Evolutionary conservation across 2,888 invertebrate species (phyloP), one percentile per base, ranked within the genome.

Genomic region (Sphaerophoria taeniata): DNA sequence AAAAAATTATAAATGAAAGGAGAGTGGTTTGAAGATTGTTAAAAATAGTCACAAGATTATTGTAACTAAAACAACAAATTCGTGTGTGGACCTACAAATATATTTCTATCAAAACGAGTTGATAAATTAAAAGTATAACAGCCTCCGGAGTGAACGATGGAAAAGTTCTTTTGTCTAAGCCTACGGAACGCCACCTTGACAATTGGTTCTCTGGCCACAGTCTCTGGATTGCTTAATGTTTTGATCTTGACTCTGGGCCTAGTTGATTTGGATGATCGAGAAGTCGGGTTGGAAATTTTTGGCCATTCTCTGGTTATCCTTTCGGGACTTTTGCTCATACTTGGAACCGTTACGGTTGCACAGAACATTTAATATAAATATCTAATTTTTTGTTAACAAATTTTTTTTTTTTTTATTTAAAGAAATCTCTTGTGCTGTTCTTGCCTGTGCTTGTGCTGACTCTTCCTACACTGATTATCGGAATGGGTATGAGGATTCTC

Each of bases 261-360:
- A 43, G 43, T 43, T 43, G 11, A 3, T 43, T 9, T 3, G 12
- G 12, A 9, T 9, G 43, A 7, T 9, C 9, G 12, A 6, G 3
- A 11, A 43, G 3, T 43, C 3, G 12, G 0, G 12, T 7, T 4
- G 9, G 43, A 43, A 43, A 43, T 43, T 7, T 9, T 9, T 43
- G 11, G 9, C 4, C 14, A n/a, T 47, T n/a, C 14, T n/a, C 4
- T 47, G 14, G 4, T 47, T n/a, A 14, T 47, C n/a, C 9, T 43
- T 43, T 43, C 45, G 24, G 24, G 24, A 24, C 24, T 24, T 24
- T 24, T 24, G 24, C 24, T 24, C 24, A 24, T 24, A 6, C 9
- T 34, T 11, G 67, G 67, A 67, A 53, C 51, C 3, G n/a, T 51
- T 4, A 67, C 51, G 51, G 67, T 56, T 34, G 3, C 6, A 39